Evolutionary conservation across 2,797 vertebrate genomes (phyloP), one percentile per base, ranked within the genome.

Genomic region (Myoxocephalus aenaeus): DNA sequence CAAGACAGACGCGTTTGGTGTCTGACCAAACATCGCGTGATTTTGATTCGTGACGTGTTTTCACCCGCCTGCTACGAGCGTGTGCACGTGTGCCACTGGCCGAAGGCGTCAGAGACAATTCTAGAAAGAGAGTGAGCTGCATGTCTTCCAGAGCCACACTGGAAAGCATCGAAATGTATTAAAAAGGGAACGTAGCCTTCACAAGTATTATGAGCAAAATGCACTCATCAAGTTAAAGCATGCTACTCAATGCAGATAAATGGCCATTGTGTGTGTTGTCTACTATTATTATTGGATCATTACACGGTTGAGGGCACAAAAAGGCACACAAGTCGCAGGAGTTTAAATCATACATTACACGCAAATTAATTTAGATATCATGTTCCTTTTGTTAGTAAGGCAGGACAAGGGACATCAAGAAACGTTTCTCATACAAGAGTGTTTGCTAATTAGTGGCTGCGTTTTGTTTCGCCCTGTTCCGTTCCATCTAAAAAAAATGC

Each of bases 21-120:
- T 62, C 4, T 61, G 11, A 17, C 15, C 15, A 86, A 85, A 51
- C 32, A 82, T 93, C 92, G 93, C 92, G 95, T 65, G 87, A 8
- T 89, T 89, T 91, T 61, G 42, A 14, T 1, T 86, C 67, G 92
- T 83, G 82, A 88, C 79, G 73, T 54, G 25, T 5, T 10, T 25
- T 62, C 2, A 9, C 13, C 18, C 32, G 32, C 57, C 57, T 25
- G n/a, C 4, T 13, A 27, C 22, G 75, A 63, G 62, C 51, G 65
- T 50, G 72, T 20, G 61, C 34, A 22, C 57, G 5, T 14, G 42
- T 2, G 20, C 15, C 27, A 34, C 29, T 2, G 0, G 12, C 8
- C 57, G 12, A 34, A 54, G 0, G 65, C 18, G 6, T 4, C 5
- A 11, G 36, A 72, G 87, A 88, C 58, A 2, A 2, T 87, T 90